These are phyloP conservation scores for Apocrypta bakeri DNA, from an alignment of 1,140 invertebrate species.

Conservation along the genomic window DNA sequence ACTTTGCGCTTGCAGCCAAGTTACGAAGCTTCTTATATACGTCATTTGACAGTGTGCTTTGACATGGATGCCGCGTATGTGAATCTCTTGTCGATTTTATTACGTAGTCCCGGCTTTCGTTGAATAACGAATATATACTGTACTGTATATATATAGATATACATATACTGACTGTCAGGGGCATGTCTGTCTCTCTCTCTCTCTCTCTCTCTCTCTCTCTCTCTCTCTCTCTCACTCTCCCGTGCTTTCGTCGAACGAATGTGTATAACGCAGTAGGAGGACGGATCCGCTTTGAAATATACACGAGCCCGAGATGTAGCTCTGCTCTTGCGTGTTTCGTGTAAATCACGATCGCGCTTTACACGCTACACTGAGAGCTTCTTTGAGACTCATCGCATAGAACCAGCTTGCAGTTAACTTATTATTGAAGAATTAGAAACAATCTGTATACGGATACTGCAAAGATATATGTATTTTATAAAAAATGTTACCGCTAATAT, in stretches of 20 bases:
- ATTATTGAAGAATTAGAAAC: no score
- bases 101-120: background rate
- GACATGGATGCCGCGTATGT: background rate
- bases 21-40: no score
- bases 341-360: constrained; percentile 3
- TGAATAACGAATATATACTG: constrained; percentile 17
- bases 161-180: background rate
- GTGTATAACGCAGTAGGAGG: background rate
- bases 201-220: background rate
- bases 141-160: background rate
- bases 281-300: constrained; percentile 42
- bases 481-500: no score
- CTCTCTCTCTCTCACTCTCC: background rate
- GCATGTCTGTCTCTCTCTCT: background rate
- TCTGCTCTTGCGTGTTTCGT: background rate
- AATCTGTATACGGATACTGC: no score
- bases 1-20: no score
- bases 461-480: no score
- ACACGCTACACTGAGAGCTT: background rate
- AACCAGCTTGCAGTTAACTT: no score
- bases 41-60: no score
- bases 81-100: constrained; percentile 31
- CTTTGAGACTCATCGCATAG: background rate
- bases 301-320: constrained; percentile 30
- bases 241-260: constrained; percentile 24